Percentiles rank a stretch among this genome's conserved stretches.
These are phyloP conservation scores for Rambutsinella grinnellia DNA, from an alignment of 2,888 invertebrate species.

Conservation along the genomic window DNA sequence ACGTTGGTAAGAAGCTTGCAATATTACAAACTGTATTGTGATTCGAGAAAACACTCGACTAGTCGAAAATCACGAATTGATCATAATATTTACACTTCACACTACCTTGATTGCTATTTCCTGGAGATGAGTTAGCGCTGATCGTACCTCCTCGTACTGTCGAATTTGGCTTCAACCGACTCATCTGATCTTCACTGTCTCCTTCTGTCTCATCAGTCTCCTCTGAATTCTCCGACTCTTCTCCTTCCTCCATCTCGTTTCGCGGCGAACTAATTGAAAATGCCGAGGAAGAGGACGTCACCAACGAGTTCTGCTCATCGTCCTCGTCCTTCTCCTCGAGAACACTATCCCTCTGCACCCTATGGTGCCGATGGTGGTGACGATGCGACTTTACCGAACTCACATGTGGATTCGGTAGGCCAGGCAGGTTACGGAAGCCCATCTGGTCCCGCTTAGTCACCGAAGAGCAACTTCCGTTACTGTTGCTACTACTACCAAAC, in stretches of 20 bases:
- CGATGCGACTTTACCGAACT: slow-evolving; percentile 40
- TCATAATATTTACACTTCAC: not conserved
- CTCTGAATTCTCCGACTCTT: slow-evolving; percentile 51
- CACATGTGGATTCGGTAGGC: slow-evolving; percentile 47
- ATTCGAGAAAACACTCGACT: no score
- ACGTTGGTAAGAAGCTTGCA: not conserved
- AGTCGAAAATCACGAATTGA: not conserved
- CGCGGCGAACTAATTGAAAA: slow-evolving; percentile 38
- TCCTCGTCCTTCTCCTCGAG: slow-evolving; percentile 47
- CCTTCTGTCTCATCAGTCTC: slow-evolving; percentile 49
- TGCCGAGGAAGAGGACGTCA: slow-evolving; percentile 51
- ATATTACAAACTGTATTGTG: no score
- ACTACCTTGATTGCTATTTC: slow-evolving; percentile 41
- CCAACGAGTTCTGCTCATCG: slow-evolving; percentile 52
- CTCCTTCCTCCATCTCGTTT: slow-evolving; percentile 56
- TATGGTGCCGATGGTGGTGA: slow-evolving; percentile 40
- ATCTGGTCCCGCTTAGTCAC: slow-evolving; percentile 41
- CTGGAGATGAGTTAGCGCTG: slow-evolving; percentile 34
- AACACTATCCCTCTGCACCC: slow-evolving; percentile 30
- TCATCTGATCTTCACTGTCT: slow-evolving; percentile 53
- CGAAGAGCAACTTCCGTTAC: slow-evolving; percentile 38
- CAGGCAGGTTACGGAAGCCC: slow-evolving; percentile 56
- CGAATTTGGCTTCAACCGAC: slow-evolving; percentile 49
- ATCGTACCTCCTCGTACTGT: slow-evolving; percentile 36
- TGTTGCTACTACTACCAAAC: slow-evolving; percentile 24